Percentiles rank a stretch among this genome's conserved stretches.
phyloP scores from a whole-genome alignment of 2,113 vertebrate species.

The Ailuropoda melanoleuca region DNA sequence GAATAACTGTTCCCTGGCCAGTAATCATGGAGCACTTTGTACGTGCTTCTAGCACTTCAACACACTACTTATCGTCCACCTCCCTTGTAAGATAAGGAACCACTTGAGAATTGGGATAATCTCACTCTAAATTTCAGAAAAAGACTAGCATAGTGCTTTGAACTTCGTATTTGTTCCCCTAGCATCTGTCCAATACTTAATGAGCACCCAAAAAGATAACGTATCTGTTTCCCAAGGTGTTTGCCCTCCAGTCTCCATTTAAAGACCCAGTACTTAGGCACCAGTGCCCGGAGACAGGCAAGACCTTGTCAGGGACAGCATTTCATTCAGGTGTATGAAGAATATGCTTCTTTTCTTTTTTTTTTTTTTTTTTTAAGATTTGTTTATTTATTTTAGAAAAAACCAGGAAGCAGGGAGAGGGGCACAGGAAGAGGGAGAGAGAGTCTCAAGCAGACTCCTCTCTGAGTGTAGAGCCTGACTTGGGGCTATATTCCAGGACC shows the following conservation, averaged over 20 bases:
- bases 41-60: background rate
- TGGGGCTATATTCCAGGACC: background rate
- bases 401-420: background rate
- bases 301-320: background rate
- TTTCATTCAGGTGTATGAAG: background rate
- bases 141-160: background rate
- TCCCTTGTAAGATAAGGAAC: background rate
- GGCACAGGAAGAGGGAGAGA: background rate
- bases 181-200: background rate
- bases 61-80: background rate
- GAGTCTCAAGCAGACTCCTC: background rate
- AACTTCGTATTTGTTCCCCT: background rate
- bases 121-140: background rate
- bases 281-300: background rate
- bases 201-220: background rate
- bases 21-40: background rate
- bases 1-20: background rate
- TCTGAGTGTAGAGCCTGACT: background rate
- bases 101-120: background rate
- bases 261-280: background rate
- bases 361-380: background rate
- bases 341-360: background rate
- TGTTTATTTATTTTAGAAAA: background rate
- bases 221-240: background rate
- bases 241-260: background rate